Evolutionary conservation across 2,888 invertebrate genomes (phyloP).

Genomic region (Spilosoma lubricipeda): DNA sequence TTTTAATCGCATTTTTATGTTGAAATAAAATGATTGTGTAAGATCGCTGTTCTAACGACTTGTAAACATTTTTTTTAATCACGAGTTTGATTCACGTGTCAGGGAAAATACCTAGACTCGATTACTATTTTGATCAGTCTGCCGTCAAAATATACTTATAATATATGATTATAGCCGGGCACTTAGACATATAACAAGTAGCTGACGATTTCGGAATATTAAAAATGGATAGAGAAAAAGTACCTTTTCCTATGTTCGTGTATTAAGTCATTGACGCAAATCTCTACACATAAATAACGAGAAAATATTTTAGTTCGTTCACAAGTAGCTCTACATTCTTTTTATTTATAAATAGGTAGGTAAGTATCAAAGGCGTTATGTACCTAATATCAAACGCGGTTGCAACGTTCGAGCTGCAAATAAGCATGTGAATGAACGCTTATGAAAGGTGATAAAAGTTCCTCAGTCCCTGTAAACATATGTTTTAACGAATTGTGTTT

Average conservation of each 20-base stretch:
- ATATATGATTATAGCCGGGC: conserved; percentile 20
- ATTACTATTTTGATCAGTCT: conserved; percentile 34
- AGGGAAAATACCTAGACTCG: conserved; percentile 15
- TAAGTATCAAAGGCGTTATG: conserved; percentile 41
- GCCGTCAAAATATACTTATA: conserved; percentile 7
- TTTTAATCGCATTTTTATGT: not conserved
- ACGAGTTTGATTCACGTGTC: not conserved
- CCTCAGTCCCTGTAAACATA: conserved; percentile 41
- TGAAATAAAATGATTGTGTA: conserved; percentile 13
- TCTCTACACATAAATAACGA: conserved; percentile 62
- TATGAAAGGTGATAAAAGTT: conserved; percentile 46
- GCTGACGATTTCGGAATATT: conserved; percentile 27
- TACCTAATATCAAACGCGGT: conserved; percentile 17
- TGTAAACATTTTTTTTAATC: conserved; percentile 15
- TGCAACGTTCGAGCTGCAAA: conserved; percentile 33
- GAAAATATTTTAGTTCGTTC: conserved; percentile 57
- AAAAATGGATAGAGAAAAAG: conserved; percentile 34
- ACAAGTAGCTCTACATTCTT: conserved; percentile 53
- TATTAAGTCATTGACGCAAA: conserved; percentile 63
- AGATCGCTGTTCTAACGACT: conserved; percentile 11
- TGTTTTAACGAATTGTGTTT: conserved; percentile 45
- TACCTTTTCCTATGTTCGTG: conserved; percentile 47
- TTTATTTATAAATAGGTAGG: conserved; percentile 56
- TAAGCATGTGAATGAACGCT: conserved; percentile 44
- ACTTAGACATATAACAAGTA: conserved; percentile 13